Evolutionary conservation across 2,888 invertebrate species (phyloP), one percentile per base, ranked within the genome.

Genomic region (Psylliodes chrysocephalus): DNA sequence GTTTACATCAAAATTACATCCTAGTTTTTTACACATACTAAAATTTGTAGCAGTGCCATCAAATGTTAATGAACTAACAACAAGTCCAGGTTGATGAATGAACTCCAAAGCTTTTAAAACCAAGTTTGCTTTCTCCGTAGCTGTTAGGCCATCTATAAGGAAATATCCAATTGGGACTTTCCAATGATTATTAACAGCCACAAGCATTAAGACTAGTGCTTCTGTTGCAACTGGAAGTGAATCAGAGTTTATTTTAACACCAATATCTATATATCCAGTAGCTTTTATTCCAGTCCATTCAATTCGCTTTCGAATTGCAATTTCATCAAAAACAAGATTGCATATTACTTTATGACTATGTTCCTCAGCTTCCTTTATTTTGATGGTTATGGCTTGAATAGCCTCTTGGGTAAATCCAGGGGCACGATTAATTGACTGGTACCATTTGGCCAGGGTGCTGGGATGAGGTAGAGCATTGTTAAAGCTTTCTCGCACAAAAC

Each of bases 201-300:
- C 33, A 14, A 51, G n/a, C 30, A 51, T 51, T 5, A 51, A 51
- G n/a, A 30, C 51, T 15, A 30, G 7, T 12, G 28, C 51, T 33
- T 51, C 51, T 25, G n/a, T 10, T 6, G 51, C 51, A 14, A 28
- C 30, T 15, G 25, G 28, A n/a, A 51, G 10, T 2, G 25, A 4
- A 5, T 51, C 51, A 30, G 51, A 51, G 4, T 51, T 28, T 8
- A 51, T 7, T 3, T 14, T 15, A 6, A 15, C 28, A 2, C 51
- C 30, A 30, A 30, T 15, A 28, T 51, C 30, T 7, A 51, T 30
- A 51, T 18, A 51, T 15, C 51, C 51, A 51, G 8, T n/a, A 51
- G 7, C 25, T 10, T 51, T 51, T 8, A 1, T 14, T 25, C 51
- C 51, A 30, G 12, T 28, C 25, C 28, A 18, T 28, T 51, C 51